phyloP scores from a whole-genome alignment of 2,888 invertebrate genomes.

The Trypoxylon attenuatum region DNA sequence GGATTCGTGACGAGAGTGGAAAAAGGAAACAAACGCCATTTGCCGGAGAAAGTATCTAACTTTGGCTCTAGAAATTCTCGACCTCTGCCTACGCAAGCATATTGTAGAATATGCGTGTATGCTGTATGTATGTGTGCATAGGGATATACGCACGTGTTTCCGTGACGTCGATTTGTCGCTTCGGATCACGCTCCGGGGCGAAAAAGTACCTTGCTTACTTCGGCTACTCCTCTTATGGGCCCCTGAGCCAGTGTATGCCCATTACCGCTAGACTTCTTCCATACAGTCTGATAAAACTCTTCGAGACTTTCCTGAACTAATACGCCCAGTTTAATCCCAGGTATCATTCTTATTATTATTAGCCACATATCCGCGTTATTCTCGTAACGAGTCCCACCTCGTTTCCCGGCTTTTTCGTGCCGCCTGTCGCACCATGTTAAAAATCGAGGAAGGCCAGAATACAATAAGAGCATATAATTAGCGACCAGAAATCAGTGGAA shows the following conservation, averaged over 20 bases:
- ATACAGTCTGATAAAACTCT: not conserved
- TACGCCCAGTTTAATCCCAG: no score
- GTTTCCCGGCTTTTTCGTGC: no score
- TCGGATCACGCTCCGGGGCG: not conserved
- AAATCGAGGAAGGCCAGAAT: no score
- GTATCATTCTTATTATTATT: no score
- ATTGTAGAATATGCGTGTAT: no score
- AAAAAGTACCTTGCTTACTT: not conserved
- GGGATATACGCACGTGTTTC: not conserved
- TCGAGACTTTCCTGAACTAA: not conserved
- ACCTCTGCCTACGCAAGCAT: conserved; percentile 29
- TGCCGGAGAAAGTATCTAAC: conserved; percentile 50
- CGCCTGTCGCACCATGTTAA: no score
- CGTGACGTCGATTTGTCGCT: not conserved
- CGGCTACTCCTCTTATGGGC: not conserved
- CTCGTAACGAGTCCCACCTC: no score
- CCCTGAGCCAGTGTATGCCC: not conserved
- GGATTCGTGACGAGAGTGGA: conserved; percentile 37
- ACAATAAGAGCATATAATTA: no score
- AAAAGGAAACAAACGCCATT: conserved; percentile 45
- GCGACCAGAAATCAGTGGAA: not conserved
- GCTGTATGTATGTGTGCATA: not conserved
- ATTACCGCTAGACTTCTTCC: not conserved
- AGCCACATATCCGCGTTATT: no score
- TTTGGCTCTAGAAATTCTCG: conserved; percentile 46